A percentile compares a stretch with the other conserved stretches of the same genome.
These are phyloP conservation scores for Falco biarmicus DNA, from an alignment of 2,797 vertebrate species.

Conservation along the genomic window DNA sequence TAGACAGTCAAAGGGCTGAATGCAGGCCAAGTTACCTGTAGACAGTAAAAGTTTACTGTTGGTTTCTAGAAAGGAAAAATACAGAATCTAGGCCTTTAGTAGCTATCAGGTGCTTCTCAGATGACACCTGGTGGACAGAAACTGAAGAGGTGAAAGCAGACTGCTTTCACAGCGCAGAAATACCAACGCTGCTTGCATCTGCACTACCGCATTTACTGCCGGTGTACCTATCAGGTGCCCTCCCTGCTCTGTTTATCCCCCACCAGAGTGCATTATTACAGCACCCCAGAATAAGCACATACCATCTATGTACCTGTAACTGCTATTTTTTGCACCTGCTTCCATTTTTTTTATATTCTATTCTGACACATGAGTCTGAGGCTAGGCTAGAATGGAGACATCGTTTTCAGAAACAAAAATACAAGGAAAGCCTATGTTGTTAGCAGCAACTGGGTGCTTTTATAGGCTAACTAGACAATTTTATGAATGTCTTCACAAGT, in stretches of 20 bases:
- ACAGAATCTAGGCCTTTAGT: neutral
- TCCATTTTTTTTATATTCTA: neutral
- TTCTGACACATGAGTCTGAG: neutral
- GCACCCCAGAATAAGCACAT: neutral
- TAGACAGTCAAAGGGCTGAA: neutral
- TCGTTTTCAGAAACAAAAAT: neutral
- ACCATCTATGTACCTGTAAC: neutral
- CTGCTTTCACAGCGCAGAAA: neutral
- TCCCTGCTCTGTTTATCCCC: neutral
- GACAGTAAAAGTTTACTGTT: neutral
- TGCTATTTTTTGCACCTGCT: neutral
- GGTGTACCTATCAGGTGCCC: neutral
- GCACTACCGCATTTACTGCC: neutral
- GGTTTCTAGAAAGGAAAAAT: neutral
- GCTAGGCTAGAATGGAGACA: neutral
- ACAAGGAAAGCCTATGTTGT: neutral
- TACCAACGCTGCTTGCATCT: neutral
- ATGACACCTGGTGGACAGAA: constrained; percentile 61
- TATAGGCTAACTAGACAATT: neutral
- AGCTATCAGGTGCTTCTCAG: neutral
- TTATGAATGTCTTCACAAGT: neutral
- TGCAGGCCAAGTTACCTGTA: neutral
- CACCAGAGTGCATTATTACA: neutral
- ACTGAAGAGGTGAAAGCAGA: neutral
- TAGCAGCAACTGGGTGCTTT: neutral